phyloP scores from a whole-genome alignment of 2,113 vertebrate genomes.

The Paedocypris sp. region DNA sequence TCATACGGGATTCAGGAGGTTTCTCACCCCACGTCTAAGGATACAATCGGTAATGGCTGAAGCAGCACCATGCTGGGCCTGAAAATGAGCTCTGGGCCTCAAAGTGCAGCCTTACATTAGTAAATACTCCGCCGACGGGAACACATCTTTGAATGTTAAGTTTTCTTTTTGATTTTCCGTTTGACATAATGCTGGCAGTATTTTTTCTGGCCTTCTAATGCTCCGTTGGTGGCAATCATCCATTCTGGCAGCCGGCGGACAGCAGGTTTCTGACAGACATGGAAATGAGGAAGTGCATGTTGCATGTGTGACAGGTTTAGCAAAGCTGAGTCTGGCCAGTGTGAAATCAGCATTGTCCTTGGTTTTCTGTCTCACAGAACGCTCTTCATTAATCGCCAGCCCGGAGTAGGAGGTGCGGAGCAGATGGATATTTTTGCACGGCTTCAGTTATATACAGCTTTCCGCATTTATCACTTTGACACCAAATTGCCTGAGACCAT shows the following conservation, averaged over 20 bases:
- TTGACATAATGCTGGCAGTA: background rate
- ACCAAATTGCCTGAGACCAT: conserved; percentile 38
- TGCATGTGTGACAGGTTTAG: conserved; percentile 8
- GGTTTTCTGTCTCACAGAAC: conserved; percentile 22
- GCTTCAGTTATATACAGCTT: conserved; percentile 41
- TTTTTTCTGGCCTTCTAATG: background rate
- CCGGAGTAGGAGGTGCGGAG: conserved; percentile 30
- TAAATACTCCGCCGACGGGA: background rate
- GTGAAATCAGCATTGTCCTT: conserved; percentile 40
- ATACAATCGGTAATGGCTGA: background rate
- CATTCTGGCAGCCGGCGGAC: background rate
- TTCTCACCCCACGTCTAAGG: background rate
- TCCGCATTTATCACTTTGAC: conserved; percentile 42
- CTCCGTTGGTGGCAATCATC: background rate
- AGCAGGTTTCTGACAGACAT: conserved; percentile 2
- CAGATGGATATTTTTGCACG: conserved; percentile 40
- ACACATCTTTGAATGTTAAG: too few relatives aligned
- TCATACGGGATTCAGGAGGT: background rate
- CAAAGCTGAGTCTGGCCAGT: conserved; percentile 1
- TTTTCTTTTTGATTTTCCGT: background rate
- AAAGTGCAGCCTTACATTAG: background rate
- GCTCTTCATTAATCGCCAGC: conserved; percentile 34
- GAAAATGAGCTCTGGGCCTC: background rate
- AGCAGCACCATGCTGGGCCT: background rate
- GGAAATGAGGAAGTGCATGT: background rate